Conservation (phyloP, 2,888 invertebrate species). For the Tanytarsus gracilentus region DNA sequence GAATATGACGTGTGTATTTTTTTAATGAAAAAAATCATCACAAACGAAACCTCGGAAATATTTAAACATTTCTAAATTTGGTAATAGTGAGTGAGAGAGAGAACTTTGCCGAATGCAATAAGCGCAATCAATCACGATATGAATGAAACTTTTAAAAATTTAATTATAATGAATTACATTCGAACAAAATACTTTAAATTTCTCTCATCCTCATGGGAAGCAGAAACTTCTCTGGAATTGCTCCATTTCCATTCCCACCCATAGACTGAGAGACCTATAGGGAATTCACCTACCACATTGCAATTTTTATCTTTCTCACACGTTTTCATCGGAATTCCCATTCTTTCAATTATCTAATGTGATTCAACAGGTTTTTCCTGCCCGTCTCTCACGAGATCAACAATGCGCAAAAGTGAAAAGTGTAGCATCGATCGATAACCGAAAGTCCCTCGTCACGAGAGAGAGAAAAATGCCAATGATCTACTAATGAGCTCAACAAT, state of each 20-base stretch:
- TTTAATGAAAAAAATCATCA: constrained; percentile 3
- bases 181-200: too few species aligned
- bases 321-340: constrained; percentile 7
- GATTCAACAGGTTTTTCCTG: constrained; percentile 16
- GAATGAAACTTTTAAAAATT: too few species aligned
- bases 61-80: constrained; percentile 17
- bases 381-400: not conserved
- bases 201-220: too few species aligned
- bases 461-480: not conserved
- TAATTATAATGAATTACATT: too few species aligned
- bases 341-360: constrained; percentile 1
- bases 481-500: constrained; percentile 13
- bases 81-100: constrained; percentile 1
- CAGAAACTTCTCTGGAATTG: too few species aligned
- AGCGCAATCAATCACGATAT: too few species aligned
- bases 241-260: too few species aligned
- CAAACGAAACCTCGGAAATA: too few species aligned
- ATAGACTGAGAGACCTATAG: not conserved
- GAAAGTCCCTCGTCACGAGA: not conserved
- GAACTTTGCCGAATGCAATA: not conserved
- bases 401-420: not conserved
- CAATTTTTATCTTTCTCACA: not conserved
- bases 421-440: not conserved
- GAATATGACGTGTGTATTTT: constrained; percentile 20
- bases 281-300: not conserved